Base-by-base conservation (phyloP, 2,888 invertebrate genomes). In the Nasonovia ribisnigri region DNA sequence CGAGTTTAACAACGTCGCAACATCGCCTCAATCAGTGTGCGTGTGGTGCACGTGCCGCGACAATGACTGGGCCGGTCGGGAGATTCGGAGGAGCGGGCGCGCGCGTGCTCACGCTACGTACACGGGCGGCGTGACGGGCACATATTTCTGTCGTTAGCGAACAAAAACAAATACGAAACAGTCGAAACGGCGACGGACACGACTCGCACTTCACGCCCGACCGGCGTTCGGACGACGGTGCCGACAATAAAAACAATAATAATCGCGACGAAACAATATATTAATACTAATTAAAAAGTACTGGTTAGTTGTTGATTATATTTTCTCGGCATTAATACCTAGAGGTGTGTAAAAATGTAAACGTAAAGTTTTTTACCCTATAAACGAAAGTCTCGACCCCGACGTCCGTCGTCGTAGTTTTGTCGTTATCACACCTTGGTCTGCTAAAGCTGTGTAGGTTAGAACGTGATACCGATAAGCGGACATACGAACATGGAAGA, bases 401-500 rank as follows among this genome's bases (percentile, higher is more conserved):
- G 36, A 77, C 36, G 20, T n/a, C 84, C 48, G 42, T 91, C 84
- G 16, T n/a, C 13, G n/a, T 67, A 67, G n/a, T n/a, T 67, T 67
- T n/a, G n/a, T 36, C 77, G 89, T 91, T 91, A 91, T 91, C 91
- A 86, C 10, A 1, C 16, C 26, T 67, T 29, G 20, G 84, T 51
- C n/a, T 16, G 42, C n/a, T 29, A 84, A 54, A 3, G 16, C 51
- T 26, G 51, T 54, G 43, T 77, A 88, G 92, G 89, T 93, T 89
- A 93, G 84, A 88, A 88, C 51, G 29, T 24, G 86, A 54, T 88
- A 48, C 16, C 60, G 57, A 88, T 77, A 92, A 92, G 51, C 10
- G 11, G 24, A 16, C 5, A 20, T 24, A 8, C n/a, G 4, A 16
- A 36, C 92, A 93, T 93, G 92, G 92, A 93, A 93, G 92, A 93